Evolutionary conservation across 2,888 invertebrate species (phyloP), one percentile per base, ranked within the genome.

Genomic region (Andrena marginata): DNA sequence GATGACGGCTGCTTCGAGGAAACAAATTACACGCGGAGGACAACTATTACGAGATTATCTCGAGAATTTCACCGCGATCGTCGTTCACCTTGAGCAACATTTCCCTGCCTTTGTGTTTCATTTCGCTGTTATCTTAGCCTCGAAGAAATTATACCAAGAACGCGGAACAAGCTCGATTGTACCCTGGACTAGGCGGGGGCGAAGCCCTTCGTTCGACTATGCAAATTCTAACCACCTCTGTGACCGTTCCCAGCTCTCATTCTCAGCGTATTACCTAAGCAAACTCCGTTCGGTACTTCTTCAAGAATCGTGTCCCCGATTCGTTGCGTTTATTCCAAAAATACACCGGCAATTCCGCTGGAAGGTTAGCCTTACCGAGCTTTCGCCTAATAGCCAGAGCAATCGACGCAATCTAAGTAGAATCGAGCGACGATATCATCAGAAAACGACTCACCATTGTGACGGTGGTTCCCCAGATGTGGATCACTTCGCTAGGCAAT

Each of bases 101-200:
- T 42, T 77, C 67, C 67, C 77, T 73, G 10, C 23, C 20, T 20
- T 10, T 23, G 56, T 56, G 4, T 64, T 69, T 65, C 54, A 0
- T 26, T 35, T 56, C 54, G 42, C 51, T 26, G 35, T 48, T 60
- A 56, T 63, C 42, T 68, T 35, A 20, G 60, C 35, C 65, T 71
- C 72, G 75, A 67, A 23, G 77, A 82, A 84, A 80, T 75, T 79
- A 74, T 85, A 51, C 71, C 80, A 68, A 54, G 87, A 87, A 88
- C 62, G 88, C 88, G 89, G 86, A 89, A 87, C 33, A 48, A 35
- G 51, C 26, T 33, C 35, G 35, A 62, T 23, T 60, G 26, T 20
- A 33, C 31, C 56, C 59, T 48, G 20, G 23, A 1, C 29, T 10
- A 31, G 26, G 49, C 33, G 26, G 33, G 60, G 59, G 60, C 42